These are phyloP conservation scores for Himalopsyche tibetana DNA, from an alignment of 2,888 invertebrate species.

Conservation along the genomic window DNA sequence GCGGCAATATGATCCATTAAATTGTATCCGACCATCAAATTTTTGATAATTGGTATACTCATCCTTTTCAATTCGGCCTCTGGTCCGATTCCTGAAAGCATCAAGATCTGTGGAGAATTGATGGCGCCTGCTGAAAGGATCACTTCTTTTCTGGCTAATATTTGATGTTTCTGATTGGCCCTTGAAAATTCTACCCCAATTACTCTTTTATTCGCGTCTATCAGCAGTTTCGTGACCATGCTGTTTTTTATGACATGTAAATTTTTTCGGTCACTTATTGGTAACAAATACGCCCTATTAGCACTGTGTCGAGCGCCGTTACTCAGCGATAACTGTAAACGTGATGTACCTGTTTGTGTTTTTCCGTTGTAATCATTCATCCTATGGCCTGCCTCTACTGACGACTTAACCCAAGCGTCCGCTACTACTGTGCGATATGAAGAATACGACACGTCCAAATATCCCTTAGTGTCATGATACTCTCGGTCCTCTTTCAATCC, in stretches of 20 bases:
- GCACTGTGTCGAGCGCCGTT: constrained; percentile 83
- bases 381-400: constrained; percentile 78
- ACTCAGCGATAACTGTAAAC: constrained; percentile 80
- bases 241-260: constrained; percentile 79
- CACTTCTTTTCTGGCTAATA: constrained; percentile 82
- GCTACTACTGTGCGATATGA: constrained; percentile 76
- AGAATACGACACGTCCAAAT: constrained; percentile 77
- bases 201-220: constrained; percentile 77
- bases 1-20: constrained; percentile 84
- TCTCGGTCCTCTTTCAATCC: constrained; percentile 73
- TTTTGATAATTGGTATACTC: constrained; percentile 76
- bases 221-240: constrained; percentile 78
- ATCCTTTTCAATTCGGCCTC: constrained; percentile 78
- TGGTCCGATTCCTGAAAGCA: constrained; percentile 88
- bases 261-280: constrained; percentile 78
- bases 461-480: constrained; percentile 78
- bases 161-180: constrained; percentile 74
- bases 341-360: constrained; percentile 79
- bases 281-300: constrained; percentile 81
- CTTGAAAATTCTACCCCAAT: constrained; percentile 80
- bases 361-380: constrained; percentile 80
- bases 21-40: constrained; percentile 82
- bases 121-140: constrained; percentile 87
- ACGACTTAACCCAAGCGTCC: constrained; percentile 80
- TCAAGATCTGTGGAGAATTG: constrained; percentile 86